These are phyloP conservation scores for Drosophila setifemur DNA, from an alignment of 1,140 invertebrate genomes.

Conservation along the genomic window DNA sequence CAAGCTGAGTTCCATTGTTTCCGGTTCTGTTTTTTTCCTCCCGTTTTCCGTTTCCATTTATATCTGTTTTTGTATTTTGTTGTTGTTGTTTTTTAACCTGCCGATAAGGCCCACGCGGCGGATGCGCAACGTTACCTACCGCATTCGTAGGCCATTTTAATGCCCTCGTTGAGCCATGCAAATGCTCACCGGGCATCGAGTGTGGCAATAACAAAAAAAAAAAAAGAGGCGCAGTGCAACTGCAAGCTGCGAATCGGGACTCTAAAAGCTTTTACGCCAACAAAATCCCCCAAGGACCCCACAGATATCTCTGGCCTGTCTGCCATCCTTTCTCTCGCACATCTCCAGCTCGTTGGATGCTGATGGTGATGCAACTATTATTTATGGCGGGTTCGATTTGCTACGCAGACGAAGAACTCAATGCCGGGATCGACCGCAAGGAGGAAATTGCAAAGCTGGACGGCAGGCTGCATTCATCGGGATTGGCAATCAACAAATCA, in stretches of 20 bases:
- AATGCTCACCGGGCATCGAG: slow-evolving; percentile 20
- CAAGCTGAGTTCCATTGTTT: slow-evolving; percentile 1
- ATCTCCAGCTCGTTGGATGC: neutral
- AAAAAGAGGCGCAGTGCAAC: slow-evolving; percentile 9
- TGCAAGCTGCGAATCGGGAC: slow-evolving; percentile 31
- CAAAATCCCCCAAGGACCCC: slow-evolving; percentile 18
- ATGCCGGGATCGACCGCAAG: slow-evolving; percentile 4
- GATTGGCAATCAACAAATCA: slow-evolving; percentile 65
- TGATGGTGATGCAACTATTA: slow-evolving; percentile 22
- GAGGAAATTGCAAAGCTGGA: slow-evolving; percentile 29
- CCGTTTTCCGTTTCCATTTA: neutral
- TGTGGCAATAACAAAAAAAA: slow-evolving; percentile 15
- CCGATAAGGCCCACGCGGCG: slow-evolving; percentile 45
- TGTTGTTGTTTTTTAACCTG: neutral
- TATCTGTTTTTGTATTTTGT: too few relatives aligned
- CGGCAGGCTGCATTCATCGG: slow-evolving; percentile 33
- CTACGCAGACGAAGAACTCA: neutral
- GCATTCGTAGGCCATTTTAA: slow-evolving; percentile 30
- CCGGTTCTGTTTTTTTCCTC: neutral
- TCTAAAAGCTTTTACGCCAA: slow-evolving; percentile 60
- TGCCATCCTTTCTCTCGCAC: neutral
- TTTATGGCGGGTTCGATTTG: slow-evolving; percentile 41
- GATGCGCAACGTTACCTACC: slow-evolving; percentile 50
- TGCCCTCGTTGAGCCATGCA: slow-evolving; percentile 34
- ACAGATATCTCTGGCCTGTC: neutral